phyloP scores from a whole-genome alignment of 1,140 invertebrate species.

The Drosophila pectinifera region DNA sequence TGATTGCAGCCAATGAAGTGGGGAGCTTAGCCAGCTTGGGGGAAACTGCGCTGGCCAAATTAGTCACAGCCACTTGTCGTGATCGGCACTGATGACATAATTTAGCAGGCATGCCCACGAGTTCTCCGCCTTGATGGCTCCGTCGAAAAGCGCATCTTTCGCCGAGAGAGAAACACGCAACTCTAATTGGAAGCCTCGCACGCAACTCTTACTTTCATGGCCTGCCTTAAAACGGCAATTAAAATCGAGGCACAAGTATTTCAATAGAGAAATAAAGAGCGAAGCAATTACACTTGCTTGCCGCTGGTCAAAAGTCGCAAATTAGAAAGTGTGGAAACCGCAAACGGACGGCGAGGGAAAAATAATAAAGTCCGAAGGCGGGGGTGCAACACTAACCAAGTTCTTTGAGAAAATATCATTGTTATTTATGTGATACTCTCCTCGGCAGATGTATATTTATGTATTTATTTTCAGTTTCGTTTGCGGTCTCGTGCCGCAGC shows the following conservation, averaged over 20 bases:
- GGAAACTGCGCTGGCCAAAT: slow-evolving; percentile 24
- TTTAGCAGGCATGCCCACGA: slow-evolving; percentile 4
- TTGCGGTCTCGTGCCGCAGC: slow-evolving; percentile 43
- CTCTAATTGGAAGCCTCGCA: slow-evolving; percentile 40
- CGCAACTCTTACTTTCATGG: slow-evolving; percentile 74
- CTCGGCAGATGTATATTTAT: slow-evolving; percentile 10
- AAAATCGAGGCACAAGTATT: slow-evolving; percentile 43
- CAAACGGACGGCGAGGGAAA: slow-evolving; percentile 9
- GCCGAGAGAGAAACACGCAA: slow-evolving; percentile 47
- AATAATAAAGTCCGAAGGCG: slow-evolving; percentile 4
- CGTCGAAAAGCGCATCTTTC: slow-evolving; percentile 10
- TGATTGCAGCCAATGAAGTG: slow-evolving; percentile 18
- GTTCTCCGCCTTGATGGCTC: slow-evolving; percentile 6
- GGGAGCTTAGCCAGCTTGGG: neutral
- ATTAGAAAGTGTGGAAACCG: slow-evolving; percentile 70
- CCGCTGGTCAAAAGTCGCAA: slow-evolving; percentile 48
- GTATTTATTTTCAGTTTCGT: slow-evolving; percentile 53
- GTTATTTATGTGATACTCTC: slow-evolving; percentile 28
- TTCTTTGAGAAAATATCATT: slow-evolving; percentile 63
- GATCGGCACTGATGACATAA: slow-evolving; percentile 32
- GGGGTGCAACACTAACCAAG: slow-evolving; percentile 29
- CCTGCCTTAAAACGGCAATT: slow-evolving; percentile 54
- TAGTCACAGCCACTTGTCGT: slow-evolving; percentile 22
- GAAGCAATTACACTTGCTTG: slow-evolving; percentile 48
- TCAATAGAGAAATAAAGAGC: slow-evolving; percentile 32